Evolutionary conservation across 2,888 invertebrate species (phyloP), one percentile per base, ranked within the genome.

Genomic region (Drosophila percnosoma): DNA sequence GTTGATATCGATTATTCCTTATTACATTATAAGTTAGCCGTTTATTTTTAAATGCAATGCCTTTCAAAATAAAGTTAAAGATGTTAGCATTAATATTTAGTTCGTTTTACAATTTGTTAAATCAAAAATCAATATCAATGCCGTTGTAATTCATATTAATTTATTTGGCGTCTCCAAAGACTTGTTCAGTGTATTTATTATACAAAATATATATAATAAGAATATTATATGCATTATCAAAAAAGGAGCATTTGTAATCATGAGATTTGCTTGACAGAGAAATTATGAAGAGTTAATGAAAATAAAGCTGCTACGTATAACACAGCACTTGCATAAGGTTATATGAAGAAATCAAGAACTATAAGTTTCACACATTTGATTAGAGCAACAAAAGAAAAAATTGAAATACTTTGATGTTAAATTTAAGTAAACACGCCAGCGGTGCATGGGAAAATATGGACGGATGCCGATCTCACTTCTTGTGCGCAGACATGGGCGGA

Each of bases 401-500:
- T 49, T 38, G 8, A 62, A 90, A 74, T 88, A 82, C 69, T 75
- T 79, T 79, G 31, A 42, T 66, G 52, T 68, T 69, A 42, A 63
- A 58, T 82, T 78, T 90, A 90, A 85, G 88, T 90, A 87, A 82
- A 61, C 45, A 62, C 68, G 82, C 78, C 82, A 60, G 73, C 69
- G 59, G 64, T 83, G 62, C 57, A 63, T 55, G 52, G 42, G 57
- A 45, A 29, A 52, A 7, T 11, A 27, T 33, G 59, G 65, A 77
- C 38, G 65, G 38, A 45, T 38, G 53, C 34, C 24, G 40, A 21
- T 31, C 42, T 13, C 75, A 89, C 68, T 91, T 92, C 66, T 91
- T 92, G 38, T 84, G 83, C 11, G 85, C 80, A 58, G 90, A 91
- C 15, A 91, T 89, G 8, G 91, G 91, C 4, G 92, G 91, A 13